phyloP scores from a whole-genome alignment of 2,113 vertebrate species.

The Vireo altiloquus region DNA sequence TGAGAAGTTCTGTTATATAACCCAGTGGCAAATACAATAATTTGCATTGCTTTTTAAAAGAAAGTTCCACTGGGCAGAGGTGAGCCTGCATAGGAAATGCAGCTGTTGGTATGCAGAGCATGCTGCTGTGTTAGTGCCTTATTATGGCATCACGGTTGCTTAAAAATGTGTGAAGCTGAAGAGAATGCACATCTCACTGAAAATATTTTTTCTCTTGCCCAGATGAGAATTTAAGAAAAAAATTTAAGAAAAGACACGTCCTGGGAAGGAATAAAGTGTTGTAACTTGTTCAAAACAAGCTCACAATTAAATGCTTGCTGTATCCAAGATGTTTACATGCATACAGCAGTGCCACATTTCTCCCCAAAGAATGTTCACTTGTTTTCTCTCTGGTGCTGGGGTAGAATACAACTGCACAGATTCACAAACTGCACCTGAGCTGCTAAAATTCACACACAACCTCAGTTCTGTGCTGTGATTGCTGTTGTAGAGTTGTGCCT shows the following conservation, averaged over 20 bases:
- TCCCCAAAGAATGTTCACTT: not conserved
- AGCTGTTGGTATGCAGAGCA: not conserved
- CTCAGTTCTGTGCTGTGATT: not conserved
- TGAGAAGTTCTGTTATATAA: not conserved
- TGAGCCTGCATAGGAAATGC: constrained; percentile 9
- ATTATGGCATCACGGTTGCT: not conserved
- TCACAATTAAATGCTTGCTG: not conserved
- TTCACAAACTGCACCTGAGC: not conserved
- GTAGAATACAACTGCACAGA: not conserved
- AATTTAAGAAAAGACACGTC: not conserved
- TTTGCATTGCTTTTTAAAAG: not conserved
- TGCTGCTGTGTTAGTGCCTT: not conserved
- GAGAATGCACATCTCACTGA: constrained; percentile 2
- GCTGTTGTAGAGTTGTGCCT: not conserved
- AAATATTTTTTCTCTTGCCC: not conserved
- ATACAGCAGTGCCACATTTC: not conserved
- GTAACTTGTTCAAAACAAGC: not conserved
- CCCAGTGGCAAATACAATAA: not conserved
- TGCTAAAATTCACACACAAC: not conserved
- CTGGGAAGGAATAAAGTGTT: not conserved
- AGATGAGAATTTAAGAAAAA: not conserved
- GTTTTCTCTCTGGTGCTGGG: not conserved
- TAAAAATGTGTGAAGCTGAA: constrained; percentile 27
- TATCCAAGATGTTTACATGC: not conserved
- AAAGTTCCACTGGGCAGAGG: not conserved